Evolutionary conservation across 2,888 invertebrate genomes (phyloP).

Genomic region (Spodoptera exigua): DNA sequence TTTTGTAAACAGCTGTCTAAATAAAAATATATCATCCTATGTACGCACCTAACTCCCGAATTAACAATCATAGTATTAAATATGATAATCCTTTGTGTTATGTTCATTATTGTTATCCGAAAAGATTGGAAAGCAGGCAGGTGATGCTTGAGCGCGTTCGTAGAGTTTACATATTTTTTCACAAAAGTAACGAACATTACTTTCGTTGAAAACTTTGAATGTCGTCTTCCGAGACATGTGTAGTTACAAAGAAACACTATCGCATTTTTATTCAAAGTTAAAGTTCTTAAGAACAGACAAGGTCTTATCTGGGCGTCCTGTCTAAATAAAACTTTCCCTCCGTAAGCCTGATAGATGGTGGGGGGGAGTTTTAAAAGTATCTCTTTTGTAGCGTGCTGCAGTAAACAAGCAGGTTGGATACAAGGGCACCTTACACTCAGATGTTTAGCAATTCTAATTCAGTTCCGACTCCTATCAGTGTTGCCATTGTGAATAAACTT

Average conservation of each 20-base stretch:
- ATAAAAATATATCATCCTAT: too few relatives aligned
- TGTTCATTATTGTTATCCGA: too few relatives aligned
- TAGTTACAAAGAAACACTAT: not conserved
- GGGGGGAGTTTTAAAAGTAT: slow-evolving; percentile 30
- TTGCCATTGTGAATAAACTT: slow-evolving; percentile 65
- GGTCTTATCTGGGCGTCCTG: slow-evolving; percentile 55
- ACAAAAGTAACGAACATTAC: too few relatives aligned
- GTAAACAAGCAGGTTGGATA: slow-evolving; percentile 49
- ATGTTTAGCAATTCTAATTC: slow-evolving; percentile 76
- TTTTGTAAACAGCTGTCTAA: slow-evolving; percentile 7
- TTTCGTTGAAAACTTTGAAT: too few relatives aligned
- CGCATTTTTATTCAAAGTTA: slow-evolving; percentile 17
- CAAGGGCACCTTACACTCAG: slow-evolving; percentile 65
- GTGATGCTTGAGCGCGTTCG: too few relatives aligned
- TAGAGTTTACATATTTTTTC: too few relatives aligned
- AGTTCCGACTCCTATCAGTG: slow-evolving; percentile 61
- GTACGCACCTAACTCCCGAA: too few relatives aligned
- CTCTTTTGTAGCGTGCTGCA: slow-evolving; percentile 56
- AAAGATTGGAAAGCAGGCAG: too few relatives aligned
- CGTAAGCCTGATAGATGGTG: slow-evolving; percentile 39
- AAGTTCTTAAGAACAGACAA: slow-evolving; percentile 31
- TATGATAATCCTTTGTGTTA: too few relatives aligned
- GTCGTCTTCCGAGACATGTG: slow-evolving; percentile 7
- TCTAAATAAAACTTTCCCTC: slow-evolving; percentile 58
- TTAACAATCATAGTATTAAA: too few relatives aligned